phyloP scores from a whole-genome alignment of 1,140 invertebrate species.

The Antheraea pernyi region DNA sequence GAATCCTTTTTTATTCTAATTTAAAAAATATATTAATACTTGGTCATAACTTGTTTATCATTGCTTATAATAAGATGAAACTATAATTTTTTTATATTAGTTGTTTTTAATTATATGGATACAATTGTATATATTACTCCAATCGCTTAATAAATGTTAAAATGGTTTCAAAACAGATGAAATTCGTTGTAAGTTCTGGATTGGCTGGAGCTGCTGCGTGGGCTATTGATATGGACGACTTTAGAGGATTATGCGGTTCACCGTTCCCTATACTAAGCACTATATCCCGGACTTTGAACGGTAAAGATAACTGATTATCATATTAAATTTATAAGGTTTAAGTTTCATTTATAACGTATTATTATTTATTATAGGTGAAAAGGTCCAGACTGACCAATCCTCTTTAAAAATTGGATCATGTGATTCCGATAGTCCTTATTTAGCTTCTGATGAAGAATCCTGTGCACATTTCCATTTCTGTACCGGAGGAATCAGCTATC shows the following conservation, averaged over 20 bases:
- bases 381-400: constrained; percentile 53
- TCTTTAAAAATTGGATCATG: constrained; percentile 69
- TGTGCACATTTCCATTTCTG: constrained; percentile 86
- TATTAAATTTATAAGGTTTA: background rate
- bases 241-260: constrained; percentile 83
- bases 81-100: too few species aligned
- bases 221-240: constrained; percentile 85
- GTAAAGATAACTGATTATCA: constrained; percentile 39
- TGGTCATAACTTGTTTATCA: too few species aligned
- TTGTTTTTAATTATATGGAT: too few species aligned
- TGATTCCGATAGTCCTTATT: constrained; percentile 72
- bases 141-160: too few species aligned
- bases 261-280: constrained; percentile 83
- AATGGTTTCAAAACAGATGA: constrained; percentile 68
- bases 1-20: too few species aligned
- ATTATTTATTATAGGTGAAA: constrained; percentile 43
- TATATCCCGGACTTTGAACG: constrained; percentile 80
- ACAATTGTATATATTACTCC: too few species aligned
- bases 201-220: constrained; percentile 85
- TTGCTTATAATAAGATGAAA: background rate
- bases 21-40: too few species aligned
- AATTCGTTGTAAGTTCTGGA: constrained; percentile 81
- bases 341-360: background rate
- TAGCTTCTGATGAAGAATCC: constrained; percentile 82
- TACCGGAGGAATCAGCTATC: constrained; percentile 81